phyloP scores from a whole-genome alignment of 2,797 vertebrate genomes.

The Knipowitschia caucasica region DNA sequence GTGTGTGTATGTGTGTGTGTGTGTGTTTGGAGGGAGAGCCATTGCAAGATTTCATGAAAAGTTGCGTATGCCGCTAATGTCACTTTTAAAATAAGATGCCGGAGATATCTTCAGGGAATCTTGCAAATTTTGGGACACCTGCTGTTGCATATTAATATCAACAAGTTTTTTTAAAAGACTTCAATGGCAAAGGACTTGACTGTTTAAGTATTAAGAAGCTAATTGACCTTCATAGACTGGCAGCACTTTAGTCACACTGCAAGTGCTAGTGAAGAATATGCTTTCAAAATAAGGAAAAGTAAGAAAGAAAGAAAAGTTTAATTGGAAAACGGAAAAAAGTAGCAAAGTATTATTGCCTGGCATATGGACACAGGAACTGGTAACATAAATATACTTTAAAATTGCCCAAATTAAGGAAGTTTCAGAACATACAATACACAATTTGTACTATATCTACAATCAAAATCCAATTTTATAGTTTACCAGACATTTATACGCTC shows the following conservation, averaged over 20 bases:
- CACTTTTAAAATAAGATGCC: conserved; percentile 37
- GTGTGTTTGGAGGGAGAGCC: conserved; percentile 36
- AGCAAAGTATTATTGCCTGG: too few species aligned
- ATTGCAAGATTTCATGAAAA: conserved; percentile 58
- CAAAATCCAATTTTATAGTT: too few species aligned
- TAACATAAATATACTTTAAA: too few species aligned
- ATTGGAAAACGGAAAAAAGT: too few species aligned
- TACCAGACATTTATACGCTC: too few species aligned
- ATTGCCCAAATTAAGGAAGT: too few species aligned
- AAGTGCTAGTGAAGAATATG: background rate
- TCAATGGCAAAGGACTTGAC: conserved; percentile 6
- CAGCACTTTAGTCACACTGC: conserved; percentile 13
- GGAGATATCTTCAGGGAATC: conserved; percentile 35
- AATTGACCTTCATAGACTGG: conserved; percentile 5
- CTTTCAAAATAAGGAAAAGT: background rate
- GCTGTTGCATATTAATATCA: conserved; percentile 32
- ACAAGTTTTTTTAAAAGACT: conserved; percentile 17
- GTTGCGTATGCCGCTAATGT: conserved; percentile 47
- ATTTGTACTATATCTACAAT: too few species aligned
- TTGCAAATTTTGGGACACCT: conserved; percentile 27
- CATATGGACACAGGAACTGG: too few species aligned
- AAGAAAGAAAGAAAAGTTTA: too few species aligned
- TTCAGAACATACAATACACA: too few species aligned
- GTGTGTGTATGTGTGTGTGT: conserved; percentile 1
- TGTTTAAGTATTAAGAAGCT: conserved; percentile 7